These are phyloP conservation scores for Dendrocincla tyrannina DNA, from an alignment of 2,797 vertebrate genomes.

Conservation along the genomic window DNA sequence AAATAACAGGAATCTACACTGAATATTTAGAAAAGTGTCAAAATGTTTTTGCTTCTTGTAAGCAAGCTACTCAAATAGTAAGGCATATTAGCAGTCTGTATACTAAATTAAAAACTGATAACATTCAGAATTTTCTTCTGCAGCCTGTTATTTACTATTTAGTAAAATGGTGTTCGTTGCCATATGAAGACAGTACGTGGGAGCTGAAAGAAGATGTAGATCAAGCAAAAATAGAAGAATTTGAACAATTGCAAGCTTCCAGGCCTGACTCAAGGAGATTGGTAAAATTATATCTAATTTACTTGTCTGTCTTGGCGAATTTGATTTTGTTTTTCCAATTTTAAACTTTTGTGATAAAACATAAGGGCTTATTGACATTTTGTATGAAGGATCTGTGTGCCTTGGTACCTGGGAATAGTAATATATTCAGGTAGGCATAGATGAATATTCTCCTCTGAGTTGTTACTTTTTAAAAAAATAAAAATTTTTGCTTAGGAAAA, in stretches of 20 bases:
- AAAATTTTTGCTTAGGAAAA: neutral
- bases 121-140: slow-evolving; percentile 72
- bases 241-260: slow-evolving; percentile 94
- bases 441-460: neutral
- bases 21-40: neutral
- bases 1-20: neutral
- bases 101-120: slow-evolving; percentile 62
- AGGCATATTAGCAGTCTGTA: slow-evolving; percentile 1
- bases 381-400: neutral
- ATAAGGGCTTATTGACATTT: neutral
- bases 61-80: neutral
- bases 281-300: slow-evolving; percentile 79
- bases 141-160: slow-evolving; percentile 98
- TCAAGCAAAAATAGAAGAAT: slow-evolving; percentile 97
- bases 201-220: slow-evolving; percentile 98
- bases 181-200: slow-evolving; percentile 99
- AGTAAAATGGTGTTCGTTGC: slow-evolving; percentile 98
- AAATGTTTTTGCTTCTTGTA: neutral
- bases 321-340: neutral
- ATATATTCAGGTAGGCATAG: neutral
- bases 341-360: neutral
- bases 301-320: slow-evolving; percentile 28
- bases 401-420: neutral
- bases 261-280: slow-evolving; percentile 88
- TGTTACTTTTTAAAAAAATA: neutral